phyloP scores from a whole-genome alignment of 2,888 invertebrate species.

The Endotricha flammealis region DNA sequence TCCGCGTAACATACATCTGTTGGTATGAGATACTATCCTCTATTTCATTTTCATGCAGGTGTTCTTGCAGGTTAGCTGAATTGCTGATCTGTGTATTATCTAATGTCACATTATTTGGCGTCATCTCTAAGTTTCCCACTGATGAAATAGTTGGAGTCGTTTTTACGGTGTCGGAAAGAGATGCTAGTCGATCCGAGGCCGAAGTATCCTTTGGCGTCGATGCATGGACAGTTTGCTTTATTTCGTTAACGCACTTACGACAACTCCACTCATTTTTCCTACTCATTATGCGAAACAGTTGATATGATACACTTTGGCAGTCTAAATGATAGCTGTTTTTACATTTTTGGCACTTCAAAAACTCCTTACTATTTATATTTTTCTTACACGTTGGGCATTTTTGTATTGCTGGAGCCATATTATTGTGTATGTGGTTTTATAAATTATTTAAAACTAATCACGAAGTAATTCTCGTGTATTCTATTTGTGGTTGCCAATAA shows the following conservation, averaged over 20 bases:
- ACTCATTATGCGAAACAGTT: slow-evolving; percentile 1
- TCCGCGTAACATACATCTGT: not conserved
- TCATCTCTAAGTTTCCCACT: too few species aligned
- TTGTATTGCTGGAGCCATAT: too few species aligned
- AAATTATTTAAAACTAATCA: too few species aligned
- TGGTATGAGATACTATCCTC: not conserved
- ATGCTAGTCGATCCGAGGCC: not conserved
- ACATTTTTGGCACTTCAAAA: slow-evolving; percentile 1
- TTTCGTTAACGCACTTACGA: slow-evolving; percentile 2
- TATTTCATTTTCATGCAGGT: not conserved
- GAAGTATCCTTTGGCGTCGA: slow-evolving; percentile 1
- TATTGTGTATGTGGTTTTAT: too few species aligned
- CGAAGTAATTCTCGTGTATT: too few species aligned
- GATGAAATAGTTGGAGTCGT: not conserved
- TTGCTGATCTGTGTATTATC: not conserved
- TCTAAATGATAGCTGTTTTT: not conserved
- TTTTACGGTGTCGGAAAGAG: not conserved
- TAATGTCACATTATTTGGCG: too few species aligned
- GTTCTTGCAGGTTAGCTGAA: not conserved
- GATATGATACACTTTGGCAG: slow-evolving; percentile 2
- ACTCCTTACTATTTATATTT: not conserved
- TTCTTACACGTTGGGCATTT: slow-evolving; percentile 7
- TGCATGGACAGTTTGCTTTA: not conserved
- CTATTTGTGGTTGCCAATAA: too few species aligned
- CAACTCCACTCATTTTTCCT: not conserved